A percentile compares a stretch with the other conserved stretches of the same genome.
phyloP scores from a whole-genome alignment of 1,140 invertebrate genomes.

The Drosophila seguyi region DNA sequence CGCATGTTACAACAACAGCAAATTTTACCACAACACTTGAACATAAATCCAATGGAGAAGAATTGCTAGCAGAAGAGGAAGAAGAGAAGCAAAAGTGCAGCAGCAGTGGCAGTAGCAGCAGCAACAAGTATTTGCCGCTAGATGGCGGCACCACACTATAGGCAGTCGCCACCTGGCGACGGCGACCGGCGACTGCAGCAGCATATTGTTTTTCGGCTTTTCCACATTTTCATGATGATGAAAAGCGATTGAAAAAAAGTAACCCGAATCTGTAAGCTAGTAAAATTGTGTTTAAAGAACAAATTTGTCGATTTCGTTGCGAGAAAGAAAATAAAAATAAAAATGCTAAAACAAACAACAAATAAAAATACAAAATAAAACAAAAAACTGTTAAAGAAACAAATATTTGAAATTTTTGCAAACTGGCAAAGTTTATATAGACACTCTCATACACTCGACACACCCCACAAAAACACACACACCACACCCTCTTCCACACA shows the following conservation, averaged over 20 bases:
- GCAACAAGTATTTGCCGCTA: slow-evolving; percentile 25
- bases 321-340: slow-evolving; percentile 54
- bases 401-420: slow-evolving; percentile 78
- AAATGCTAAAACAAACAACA: slow-evolving; percentile 54
- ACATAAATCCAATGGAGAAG: slow-evolving; percentile 41
- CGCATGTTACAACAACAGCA: slow-evolving; percentile 64
- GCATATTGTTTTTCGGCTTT: slow-evolving; percentile 50
- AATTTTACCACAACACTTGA: slow-evolving; percentile 75
- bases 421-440: slow-evolving; percentile 79
- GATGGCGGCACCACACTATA: slow-evolving; percentile 19
- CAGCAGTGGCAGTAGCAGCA: slow-evolving; percentile 3
- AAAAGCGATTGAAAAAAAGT: slow-evolving; percentile 33
- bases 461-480: slow-evolving; percentile 34
- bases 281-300: slow-evolving; percentile 57
- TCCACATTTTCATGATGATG: slow-evolving; percentile 16
- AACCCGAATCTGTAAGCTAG: slow-evolving; percentile 56
- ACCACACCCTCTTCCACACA: slow-evolving; percentile 20
- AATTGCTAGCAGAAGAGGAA: slow-evolving; percentile 31
- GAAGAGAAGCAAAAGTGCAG: slow-evolving; percentile 15
- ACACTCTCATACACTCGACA: slow-evolving; percentile 49
- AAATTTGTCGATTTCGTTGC: slow-evolving; percentile 73
- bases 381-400: slow-evolving; percentile 57
- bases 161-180: slow-evolving; percentile 53
- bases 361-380: slow-evolving; percentile 60
- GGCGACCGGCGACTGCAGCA: slow-evolving; percentile 27